Conservation (phyloP, 2,888 invertebrate genomes). For the Sclerodermus sp. region DNA sequence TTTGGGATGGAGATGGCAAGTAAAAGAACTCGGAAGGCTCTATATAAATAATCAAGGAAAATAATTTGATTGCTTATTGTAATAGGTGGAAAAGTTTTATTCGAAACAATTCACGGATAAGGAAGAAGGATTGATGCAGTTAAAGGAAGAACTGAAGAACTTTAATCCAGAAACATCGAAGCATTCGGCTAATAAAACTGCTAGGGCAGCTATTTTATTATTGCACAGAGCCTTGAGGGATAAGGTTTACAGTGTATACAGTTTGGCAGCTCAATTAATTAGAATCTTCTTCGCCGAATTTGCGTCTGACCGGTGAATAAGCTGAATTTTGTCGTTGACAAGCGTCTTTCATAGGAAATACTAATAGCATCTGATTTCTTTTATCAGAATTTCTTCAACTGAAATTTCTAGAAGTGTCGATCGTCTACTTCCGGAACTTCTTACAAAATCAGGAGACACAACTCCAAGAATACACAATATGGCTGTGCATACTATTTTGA, state of each 20-base stretch:
- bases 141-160: slow-evolving; percentile 63
- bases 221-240: slow-evolving; percentile 81
- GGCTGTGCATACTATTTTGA: slow-evolving; percentile 83
- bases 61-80: not conserved
- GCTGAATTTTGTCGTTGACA: not conserved
- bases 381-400: slow-evolving; percentile 74
- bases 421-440: slow-evolving; percentile 77
- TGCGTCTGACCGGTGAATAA: slow-evolving; percentile 74
- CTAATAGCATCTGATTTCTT: not conserved
- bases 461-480: slow-evolving; percentile 84
- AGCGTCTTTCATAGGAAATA: slow-evolving; percentile 1
- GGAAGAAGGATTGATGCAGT: slow-evolving; percentile 78
- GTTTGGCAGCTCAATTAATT: slow-evolving; percentile 80
- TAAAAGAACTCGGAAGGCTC: too few species aligned
- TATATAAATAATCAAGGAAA: too few species aligned
- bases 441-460: slow-evolving; percentile 85
- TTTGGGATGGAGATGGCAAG: slow-evolving; percentile 85
- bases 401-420: slow-evolving; percentile 83
- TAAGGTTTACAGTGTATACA: slow-evolving; percentile 87
- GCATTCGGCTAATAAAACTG: slow-evolving; percentile 75
- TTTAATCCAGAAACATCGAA: slow-evolving; percentile 55
- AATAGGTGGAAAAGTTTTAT: slow-evolving; percentile 84
- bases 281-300: slow-evolving; percentile 80
- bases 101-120: slow-evolving; percentile 89
- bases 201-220: slow-evolving; percentile 77